phyloP scores from a whole-genome alignment of 1,140 invertebrate species.

The Yoshiicerus persimilis region DNA sequence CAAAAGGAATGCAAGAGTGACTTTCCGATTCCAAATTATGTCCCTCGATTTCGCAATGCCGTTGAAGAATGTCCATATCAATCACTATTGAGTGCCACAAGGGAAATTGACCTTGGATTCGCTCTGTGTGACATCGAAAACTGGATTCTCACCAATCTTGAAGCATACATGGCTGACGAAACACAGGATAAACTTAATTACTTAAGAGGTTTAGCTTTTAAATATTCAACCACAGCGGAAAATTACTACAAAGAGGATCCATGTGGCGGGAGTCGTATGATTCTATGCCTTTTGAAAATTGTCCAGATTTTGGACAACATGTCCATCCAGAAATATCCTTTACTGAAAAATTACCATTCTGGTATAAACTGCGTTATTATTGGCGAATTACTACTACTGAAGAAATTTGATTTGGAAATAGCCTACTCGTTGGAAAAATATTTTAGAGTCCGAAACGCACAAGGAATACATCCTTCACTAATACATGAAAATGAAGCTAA shows the following conservation, averaged over 20 bases:
- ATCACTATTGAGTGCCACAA: background rate
- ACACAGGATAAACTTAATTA: background rate
- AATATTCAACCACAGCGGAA: background rate
- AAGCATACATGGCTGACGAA: background rate
- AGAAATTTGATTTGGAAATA: background rate
- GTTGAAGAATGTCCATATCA: background rate
- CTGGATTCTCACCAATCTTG: background rate
- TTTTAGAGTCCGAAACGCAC: background rate
- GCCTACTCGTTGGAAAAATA: background rate
- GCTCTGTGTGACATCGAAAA: background rate
- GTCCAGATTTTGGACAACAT: constrained; percentile 6
- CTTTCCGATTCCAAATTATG: background rate
- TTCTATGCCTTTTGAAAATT: background rate
- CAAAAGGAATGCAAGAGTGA: too few species aligned
- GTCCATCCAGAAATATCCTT: background rate
- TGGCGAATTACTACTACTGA: background rate
- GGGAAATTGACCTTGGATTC: background rate
- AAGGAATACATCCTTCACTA: background rate
- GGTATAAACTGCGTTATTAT: background rate
- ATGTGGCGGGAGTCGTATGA: background rate
- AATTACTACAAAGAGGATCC: background rate
- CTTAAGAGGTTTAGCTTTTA: background rate
- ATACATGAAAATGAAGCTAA: background rate
- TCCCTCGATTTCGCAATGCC: background rate
- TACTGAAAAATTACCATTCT: background rate